phyloP scores from a whole-genome alignment of 2,113 vertebrate genomes.

The Periophthalmodon schlosseri region DNA sequence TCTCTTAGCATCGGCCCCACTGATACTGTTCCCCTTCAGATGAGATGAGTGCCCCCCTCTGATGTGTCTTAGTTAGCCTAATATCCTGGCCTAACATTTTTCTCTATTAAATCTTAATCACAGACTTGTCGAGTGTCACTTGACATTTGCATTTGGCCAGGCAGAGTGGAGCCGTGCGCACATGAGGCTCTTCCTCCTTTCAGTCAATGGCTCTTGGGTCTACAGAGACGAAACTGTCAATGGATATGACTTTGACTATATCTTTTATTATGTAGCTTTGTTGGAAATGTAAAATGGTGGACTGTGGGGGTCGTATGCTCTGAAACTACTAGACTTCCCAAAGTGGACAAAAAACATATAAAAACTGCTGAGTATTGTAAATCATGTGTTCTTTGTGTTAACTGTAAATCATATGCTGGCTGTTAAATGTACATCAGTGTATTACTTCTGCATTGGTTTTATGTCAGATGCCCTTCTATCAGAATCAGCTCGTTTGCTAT shows the following conservation, averaged over 20 bases:
- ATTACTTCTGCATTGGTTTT: background rate
- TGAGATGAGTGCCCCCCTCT: slow-evolving; percentile 42
- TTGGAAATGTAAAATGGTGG: slow-evolving; percentile 15
- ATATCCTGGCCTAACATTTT: slow-evolving; percentile 74
- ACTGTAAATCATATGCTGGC: background rate
- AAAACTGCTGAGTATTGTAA: background rate
- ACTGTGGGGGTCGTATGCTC: background rate
- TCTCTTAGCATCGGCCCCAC: background rate
- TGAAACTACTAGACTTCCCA: background rate
- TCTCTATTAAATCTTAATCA: slow-evolving; percentile 80
- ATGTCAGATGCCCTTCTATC: background rate
- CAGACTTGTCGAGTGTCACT: slow-evolving; percentile 77
- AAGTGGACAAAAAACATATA: too few relatives aligned
- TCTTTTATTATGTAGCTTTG: slow-evolving; percentile 6
- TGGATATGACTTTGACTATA: slow-evolving; percentile 15
- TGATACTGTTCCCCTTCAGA: slow-evolving; percentile 20
- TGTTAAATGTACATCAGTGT: background rate
- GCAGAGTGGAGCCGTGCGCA: slow-evolving; percentile 32
- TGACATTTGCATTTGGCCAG: slow-evolving; percentile 75
- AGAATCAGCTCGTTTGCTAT: background rate
- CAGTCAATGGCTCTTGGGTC: slow-evolving; percentile 50
- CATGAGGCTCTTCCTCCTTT: slow-evolving; percentile 62
- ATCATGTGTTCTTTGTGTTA: background rate
- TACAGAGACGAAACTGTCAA: slow-evolving; percentile 24
- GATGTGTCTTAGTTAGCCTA: slow-evolving; percentile 72